Percentiles rank a stretch among this genome's conserved stretches.
Evolutionary conservation across 2,797 vertebrate species (phyloP).

Genomic region (Phaenicophaeus curvirostris): DNA sequence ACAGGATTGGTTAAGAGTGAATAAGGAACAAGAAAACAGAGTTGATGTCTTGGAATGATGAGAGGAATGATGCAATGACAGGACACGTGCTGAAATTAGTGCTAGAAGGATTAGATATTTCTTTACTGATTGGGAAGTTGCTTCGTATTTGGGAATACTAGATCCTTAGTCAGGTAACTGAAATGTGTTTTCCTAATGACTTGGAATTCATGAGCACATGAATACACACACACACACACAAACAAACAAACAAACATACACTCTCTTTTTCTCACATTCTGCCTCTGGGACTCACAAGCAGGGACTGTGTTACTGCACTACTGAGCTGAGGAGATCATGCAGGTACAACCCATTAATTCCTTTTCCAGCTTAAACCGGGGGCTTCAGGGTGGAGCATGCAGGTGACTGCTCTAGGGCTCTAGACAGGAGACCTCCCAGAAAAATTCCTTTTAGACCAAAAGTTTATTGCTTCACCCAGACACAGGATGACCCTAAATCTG

Average conservation of each 20-base stretch:
- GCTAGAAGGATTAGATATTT: neutral
- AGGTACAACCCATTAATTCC: neutral
- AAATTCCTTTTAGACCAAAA: neutral
- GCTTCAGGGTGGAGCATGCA: neutral
- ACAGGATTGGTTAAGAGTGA: neutral
- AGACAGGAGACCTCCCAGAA: neutral
- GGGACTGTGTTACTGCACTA: neutral
- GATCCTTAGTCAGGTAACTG: neutral
- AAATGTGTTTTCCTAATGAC: neutral
- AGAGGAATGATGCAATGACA: neutral
- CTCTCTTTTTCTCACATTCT: neutral
- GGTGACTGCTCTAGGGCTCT: neutral
- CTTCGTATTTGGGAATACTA: neutral
- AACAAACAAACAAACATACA: accelerated
- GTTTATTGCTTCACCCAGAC: neutral
- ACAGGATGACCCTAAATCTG: neutral
- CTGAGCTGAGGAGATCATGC: neutral
- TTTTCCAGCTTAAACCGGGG: neutral
- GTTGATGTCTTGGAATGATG: neutral
- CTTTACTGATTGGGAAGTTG: neutral
- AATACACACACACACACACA: neutral
- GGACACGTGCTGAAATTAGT: neutral
- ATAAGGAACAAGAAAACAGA: neutral
- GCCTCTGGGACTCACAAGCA: neutral
- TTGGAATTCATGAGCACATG: neutral